Percentiles rank a stretch among this genome's conserved stretches.
Conservation (phyloP, 2,888 invertebrate species). For the Drosophila recens region DNA sequence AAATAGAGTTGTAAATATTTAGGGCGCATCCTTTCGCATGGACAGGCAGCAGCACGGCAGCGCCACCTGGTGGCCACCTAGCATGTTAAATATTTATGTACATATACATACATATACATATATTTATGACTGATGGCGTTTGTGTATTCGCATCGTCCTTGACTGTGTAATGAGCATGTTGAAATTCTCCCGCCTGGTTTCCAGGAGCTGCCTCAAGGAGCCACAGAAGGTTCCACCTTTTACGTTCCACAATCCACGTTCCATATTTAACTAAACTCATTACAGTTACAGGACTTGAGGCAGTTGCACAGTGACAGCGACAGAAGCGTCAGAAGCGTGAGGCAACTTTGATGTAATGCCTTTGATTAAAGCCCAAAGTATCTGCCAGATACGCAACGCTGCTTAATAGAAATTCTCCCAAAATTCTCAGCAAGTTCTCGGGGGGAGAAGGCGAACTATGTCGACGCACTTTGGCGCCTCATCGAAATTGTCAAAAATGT, state of each 20-base stretch:
- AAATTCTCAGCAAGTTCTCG: background rate
- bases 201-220: constrained; percentile 35
- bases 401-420: constrained; percentile 38
- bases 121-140: constrained; percentile 36
- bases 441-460: constrained; percentile 30
- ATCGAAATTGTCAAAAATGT: constrained; percentile 69
- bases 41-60: constrained; percentile 21
- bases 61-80: constrained; percentile 40
- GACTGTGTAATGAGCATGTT: constrained; percentile 67
- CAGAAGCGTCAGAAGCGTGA: background rate
- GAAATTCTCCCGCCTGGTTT: constrained; percentile 37
- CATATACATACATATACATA: constrained; percentile 7
- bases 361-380: constrained; percentile 62
- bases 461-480: constrained; percentile 61
- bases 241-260: background rate
- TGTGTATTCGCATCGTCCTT: constrained; percentile 36
- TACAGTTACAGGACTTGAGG: constrained; percentile 44
- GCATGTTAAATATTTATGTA: constrained; percentile 52
- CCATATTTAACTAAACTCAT: constrained; percentile 52
- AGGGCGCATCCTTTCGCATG: constrained; percentile 64
- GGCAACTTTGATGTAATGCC: constrained; percentile 50
- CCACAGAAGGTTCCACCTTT: constrained; percentile 1
- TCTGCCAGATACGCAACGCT: constrained; percentile 43
- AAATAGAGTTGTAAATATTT: constrained; percentile 62
- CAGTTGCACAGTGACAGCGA: constrained; percentile 6